phyloP scores from a whole-genome alignment of 1,140 invertebrate genomes.

The Pemphigus obesinymphae region DNA sequence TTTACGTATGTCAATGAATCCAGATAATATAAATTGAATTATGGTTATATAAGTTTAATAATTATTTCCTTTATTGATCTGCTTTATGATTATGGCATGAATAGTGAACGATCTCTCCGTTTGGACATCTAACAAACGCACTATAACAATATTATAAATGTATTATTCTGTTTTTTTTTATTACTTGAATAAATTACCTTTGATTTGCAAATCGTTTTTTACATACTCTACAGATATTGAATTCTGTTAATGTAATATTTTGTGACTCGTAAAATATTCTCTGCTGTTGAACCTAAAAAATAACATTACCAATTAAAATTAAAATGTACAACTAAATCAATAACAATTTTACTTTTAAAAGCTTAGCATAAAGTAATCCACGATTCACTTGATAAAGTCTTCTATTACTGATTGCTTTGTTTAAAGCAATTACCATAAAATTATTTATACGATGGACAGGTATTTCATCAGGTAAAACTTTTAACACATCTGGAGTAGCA shows the following conservation, averaged over 20 bases:
- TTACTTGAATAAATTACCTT: constrained; percentile 57
- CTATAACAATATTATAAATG: constrained; percentile 54
- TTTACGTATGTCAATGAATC: neutral
- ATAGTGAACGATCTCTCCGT: constrained; percentile 88
- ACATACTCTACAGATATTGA: constrained; percentile 83
- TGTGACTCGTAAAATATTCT: constrained; percentile 75
- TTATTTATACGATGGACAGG: constrained; percentile 66
- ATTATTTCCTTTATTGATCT: constrained; percentile 14
- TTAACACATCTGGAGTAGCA: constrained; percentile 66
- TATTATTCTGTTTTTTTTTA: constrained; percentile 37
- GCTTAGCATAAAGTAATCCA: constrained; percentile 76
- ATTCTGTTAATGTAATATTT: constrained; percentile 75
- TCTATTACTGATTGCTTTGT: constrained; percentile 66
- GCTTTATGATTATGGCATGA: constrained; percentile 58
- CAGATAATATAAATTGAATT: neutral
- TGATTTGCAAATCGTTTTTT: constrained; percentile 87
- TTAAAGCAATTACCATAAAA: constrained; percentile 73
- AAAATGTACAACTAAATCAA: neutral
- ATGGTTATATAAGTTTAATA: neutral
- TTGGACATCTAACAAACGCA: constrained; percentile 86
- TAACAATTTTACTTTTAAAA: constrained; percentile 58
- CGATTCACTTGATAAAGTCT: constrained; percentile 71
- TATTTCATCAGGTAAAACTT: constrained; percentile 70
- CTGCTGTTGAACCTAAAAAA: constrained; percentile 66
- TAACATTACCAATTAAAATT: constrained; percentile 40